Evolutionary conservation across 2,888 invertebrate species (phyloP), one percentile per base, ranked within the genome.

Genomic region (Clistopyga incitator): DNA sequence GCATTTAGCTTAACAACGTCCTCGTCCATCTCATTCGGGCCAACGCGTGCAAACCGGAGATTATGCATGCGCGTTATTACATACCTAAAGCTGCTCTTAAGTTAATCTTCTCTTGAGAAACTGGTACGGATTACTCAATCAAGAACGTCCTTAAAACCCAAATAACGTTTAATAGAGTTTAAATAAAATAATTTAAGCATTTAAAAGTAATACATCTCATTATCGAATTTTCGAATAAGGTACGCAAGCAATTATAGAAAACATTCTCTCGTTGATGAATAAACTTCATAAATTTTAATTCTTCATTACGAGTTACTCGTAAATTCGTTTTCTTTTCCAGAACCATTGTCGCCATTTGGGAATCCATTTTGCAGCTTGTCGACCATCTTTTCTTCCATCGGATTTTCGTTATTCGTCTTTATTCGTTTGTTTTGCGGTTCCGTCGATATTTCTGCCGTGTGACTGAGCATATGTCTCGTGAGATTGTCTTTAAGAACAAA

Each of bases 401-500:
- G 15, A 59, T 34, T 25, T 20, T 56, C 54, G 54, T 23, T 18
- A 6, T 3, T 64, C 25, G 65, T 34, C n/a, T 38, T 84, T 1
- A 10, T 20, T n/a, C 52, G 65, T 45, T 76, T 81, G 38, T 10
- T 61, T 34, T 47, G 59, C 11, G 75, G 64, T 20, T 77, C 68
- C 23, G 18, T 45, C 13, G 20, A 4, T 6, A 45, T 25, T 6
- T 52, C 25, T 6, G 11, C 67, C 23, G n/a, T 29, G 50, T 78
- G 84, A 13, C 50, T 25, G 15, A 67, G 65, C 74, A 78, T 61
- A 61, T 81, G 81, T 6, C 50, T 15, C 3, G 45, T 42, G 6
- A 84, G 67, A 71, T 81, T 81, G 65, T 34, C 65, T n/a, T 78
- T 81, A 13, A 78, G 78, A 2, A 81, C 78, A 18, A 81, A 78